Conservation (phyloP, 2,113 vertebrate genomes). For the Eurypyga helias region DNA sequence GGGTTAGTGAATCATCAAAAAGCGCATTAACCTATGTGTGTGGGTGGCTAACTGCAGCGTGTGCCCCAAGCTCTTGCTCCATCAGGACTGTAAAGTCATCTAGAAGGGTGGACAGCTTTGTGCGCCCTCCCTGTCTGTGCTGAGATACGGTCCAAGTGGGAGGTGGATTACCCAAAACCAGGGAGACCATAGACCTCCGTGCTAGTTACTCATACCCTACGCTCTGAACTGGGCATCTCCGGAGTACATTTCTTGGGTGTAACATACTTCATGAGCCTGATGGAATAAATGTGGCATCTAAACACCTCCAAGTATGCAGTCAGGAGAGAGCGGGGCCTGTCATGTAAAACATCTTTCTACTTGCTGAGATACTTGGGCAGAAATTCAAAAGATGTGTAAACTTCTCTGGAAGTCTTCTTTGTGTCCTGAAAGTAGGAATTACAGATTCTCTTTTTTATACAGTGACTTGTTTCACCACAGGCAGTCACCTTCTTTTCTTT, state of each 20-base stretch:
- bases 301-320: conserved; percentile 55
- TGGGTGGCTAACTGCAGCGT: conserved; percentile 37
- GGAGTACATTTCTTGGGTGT: conserved; percentile 59
- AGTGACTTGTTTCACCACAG: background rate
- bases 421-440: conserved; percentile 15
- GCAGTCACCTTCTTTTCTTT: background rate
- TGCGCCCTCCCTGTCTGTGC: background rate
- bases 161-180: conserved; percentile 44
- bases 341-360: conserved; percentile 9
- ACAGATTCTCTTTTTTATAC: background rate
- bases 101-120: conserved; percentile 54
- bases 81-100: conserved; percentile 33
- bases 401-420: conserved; percentile 16
- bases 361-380: conserved; percentile 29
- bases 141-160: conserved; percentile 42
- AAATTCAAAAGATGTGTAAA: background rate
- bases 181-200: conserved; percentile 47
- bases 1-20: conserved; percentile 65
- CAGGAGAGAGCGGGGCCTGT: conserved; percentile 5
- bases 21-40: conserved; percentile 50
- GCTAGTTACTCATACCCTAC: conserved; percentile 47
- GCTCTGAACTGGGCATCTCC: conserved; percentile 58
- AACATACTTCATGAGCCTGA: conserved; percentile 68
- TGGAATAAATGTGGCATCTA: conserved; percentile 65
- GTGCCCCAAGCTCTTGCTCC: conserved; percentile 42